A percentile compares a stretch with the other conserved stretches of the same genome.
Conservation (phyloP, 2,888 invertebrate species). For the Drosophila phalerata region DNA sequence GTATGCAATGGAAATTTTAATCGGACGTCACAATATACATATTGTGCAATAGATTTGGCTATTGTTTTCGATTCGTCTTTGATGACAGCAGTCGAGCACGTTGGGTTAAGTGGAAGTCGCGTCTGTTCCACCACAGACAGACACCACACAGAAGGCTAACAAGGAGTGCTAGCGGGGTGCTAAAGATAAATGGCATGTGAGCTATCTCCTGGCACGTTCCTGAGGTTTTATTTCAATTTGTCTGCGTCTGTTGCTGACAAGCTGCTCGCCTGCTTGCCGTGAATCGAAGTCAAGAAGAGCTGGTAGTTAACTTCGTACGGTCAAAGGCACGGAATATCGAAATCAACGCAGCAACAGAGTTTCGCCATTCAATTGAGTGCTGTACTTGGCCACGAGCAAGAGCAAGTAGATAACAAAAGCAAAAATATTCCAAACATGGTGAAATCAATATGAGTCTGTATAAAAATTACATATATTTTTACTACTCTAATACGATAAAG, state of each 20-base stretch:
- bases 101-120: conserved; percentile 22
- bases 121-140: neutral
- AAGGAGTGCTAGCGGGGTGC: conserved; percentile 19
- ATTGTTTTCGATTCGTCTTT: conserved; percentile 31
- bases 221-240: conserved; percentile 30
- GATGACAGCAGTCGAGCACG: conserved; percentile 15
- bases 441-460: neutral
- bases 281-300: neutral
- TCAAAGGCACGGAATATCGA: conserved; percentile 6
- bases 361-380: conserved; percentile 5
- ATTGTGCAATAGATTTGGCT: conserved; percentile 1
- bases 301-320: neutral
- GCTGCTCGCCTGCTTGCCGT: neutral
- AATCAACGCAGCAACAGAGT: neutral
- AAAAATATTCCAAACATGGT: neutral
- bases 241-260: conserved; percentile 30
- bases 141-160: conserved; percentile 10
- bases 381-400: neutral
- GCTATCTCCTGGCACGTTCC: conserved; percentile 22
- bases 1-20: neutral
- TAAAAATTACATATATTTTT: conserved; percentile 15
- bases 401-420: neutral
- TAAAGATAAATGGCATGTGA: conserved; percentile 52
- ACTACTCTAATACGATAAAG: neutral
- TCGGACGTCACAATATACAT: neutral